Evolutionary conservation across 1,140 invertebrate species (phyloP), one percentile per base, ranked within the genome.

Genomic region (Neomicropteryx cornuta): DNA sequence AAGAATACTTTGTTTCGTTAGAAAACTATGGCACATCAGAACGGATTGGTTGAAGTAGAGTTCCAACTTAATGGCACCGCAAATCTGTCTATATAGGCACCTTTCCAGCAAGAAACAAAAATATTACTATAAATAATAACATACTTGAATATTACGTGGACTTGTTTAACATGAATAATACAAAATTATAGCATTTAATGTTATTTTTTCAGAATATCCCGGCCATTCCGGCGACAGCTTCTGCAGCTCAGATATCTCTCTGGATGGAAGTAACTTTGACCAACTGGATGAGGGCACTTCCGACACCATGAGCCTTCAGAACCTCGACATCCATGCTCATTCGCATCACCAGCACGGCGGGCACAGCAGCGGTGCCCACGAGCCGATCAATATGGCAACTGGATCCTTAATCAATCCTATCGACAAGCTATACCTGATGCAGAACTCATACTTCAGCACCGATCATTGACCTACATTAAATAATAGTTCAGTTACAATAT

Each of bases 341-440:
- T 61, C 66, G 6, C 51, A 52, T 39, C 71, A 70, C 46, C 71
- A 68, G 36, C 72, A 71, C 41, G 58, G 61, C 3, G 64, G 60
- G 18, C 70, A 72, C 47, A 56, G 66, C 3, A 70, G 70, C 50
- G 59, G 75, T 36, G 62, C 71, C 3, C 71, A 70, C 50, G 66
- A 73, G 48, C 59, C 72, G 21, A 52, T 74, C 55, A 56, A 71
- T 46, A 68, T 79, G 21, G 75, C 76, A 43, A 69, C 75, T 4
- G 68, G 71, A 22, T 73, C 75, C 23, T 69, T 77, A 10, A 77
- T 84, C 53, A 96, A 96, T 62, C 93, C 92, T 22, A 97, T 97
- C 47, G 92, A 97, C 62, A 95, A 95, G 69, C 75, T 97, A 31
- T 97, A 95, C 68, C 83, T 94, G 50, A 97, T 97, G 93, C 89